These are phyloP conservation scores for Neodiprion pinetum DNA, from an alignment of 1,140 invertebrate species.

Conservation along the genomic window DNA sequence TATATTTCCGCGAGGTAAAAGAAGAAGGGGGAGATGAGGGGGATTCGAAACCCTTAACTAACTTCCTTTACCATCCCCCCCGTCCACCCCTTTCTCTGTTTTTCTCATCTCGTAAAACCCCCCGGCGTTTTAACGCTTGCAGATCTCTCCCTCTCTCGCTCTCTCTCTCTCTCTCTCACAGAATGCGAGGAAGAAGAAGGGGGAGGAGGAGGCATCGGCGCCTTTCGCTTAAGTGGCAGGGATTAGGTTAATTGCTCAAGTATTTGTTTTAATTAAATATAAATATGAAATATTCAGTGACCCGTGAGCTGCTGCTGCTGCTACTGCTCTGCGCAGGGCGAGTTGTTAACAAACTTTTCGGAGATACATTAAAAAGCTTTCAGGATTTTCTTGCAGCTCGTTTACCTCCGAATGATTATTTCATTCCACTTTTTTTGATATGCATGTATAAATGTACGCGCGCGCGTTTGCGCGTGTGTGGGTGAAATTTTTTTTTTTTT, in stretches of 20 bases:
- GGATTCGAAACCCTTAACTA: slow-evolving; percentile 31
- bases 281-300: slow-evolving; percentile 5
- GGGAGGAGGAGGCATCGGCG: background rate
- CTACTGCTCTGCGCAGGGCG: background rate
- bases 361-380: background rate
- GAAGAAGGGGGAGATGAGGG: no score
- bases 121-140: slow-evolving; percentile 30
- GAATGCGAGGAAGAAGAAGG: no score
- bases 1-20: no score
- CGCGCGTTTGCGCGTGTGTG: no score
- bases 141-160: slow-evolving; percentile 21
- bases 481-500: no score
- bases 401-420: no score
- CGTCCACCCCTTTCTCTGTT: background rate
- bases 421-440: no score
- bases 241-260: slow-evolving; percentile 5
- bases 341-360: background rate
- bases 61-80: slow-evolving; percentile 27
- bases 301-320: background rate
- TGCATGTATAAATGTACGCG: no score
- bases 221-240: background rate
- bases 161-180: background rate
- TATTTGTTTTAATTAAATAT: slow-evolving; percentile 8
- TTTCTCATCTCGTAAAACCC: slow-evolving; percentile 36
- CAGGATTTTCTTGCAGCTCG: background rate